Evolutionary conservation across 2,888 invertebrate species (phyloP).

Genomic region (Zootermopsis nevadensis): DNA sequence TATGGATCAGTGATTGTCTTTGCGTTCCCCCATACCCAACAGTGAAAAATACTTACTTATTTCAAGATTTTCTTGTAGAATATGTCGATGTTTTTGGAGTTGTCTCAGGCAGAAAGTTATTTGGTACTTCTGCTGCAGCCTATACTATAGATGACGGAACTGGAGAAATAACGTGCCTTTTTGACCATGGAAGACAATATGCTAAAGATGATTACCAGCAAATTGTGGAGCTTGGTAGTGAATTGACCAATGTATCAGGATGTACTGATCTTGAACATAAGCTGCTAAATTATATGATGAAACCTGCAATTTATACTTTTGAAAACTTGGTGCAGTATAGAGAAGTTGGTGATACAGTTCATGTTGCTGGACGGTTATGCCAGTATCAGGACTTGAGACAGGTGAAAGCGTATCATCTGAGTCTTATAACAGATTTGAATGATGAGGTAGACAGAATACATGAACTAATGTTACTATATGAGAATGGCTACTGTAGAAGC

Average conservation of each 20-base stretch:
- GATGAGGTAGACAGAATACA: not conserved
- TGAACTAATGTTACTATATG: not conserved
- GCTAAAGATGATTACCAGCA: not conserved
- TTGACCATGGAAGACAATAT: not conserved
- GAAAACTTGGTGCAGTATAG: slow-evolving; percentile 4
- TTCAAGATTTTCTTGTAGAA: not conserved
- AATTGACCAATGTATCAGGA: not conserved
- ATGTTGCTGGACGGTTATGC: not conserved
- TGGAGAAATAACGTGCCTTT: not conserved
- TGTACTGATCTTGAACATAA: not conserved
- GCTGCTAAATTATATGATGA: not conserved
- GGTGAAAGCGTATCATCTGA: not conserved
- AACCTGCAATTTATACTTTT: not conserved
- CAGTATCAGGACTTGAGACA: not conserved
- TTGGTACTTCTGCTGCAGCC: not conserved
- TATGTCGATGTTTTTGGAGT: not conserved
- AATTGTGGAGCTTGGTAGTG: not conserved
- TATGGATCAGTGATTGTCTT: not conserved
- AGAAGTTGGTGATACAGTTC: not conserved
- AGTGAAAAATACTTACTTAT: not conserved
- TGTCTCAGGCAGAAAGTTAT: not conserved
- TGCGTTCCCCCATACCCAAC: not conserved
- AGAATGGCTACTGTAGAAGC: not conserved
- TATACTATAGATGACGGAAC: not conserved
- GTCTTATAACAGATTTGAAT: not conserved